A percentile compares a stretch with the other conserved stretches of the same genome.
Conservation (phyloP, 2,113 vertebrate species). For the Rhinichthys klamathensis region DNA sequence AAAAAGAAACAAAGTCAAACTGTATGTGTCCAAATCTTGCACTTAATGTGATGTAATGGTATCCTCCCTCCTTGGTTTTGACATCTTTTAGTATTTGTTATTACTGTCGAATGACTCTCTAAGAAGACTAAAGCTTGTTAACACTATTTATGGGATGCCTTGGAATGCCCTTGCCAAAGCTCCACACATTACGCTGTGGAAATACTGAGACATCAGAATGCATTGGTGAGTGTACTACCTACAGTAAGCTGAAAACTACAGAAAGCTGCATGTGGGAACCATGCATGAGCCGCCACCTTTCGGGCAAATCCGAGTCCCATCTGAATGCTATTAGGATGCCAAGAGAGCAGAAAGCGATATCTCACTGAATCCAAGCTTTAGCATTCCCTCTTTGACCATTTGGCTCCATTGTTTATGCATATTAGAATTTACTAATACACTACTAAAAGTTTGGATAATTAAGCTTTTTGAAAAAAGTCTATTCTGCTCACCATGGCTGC, state of each 20-base stretch:
- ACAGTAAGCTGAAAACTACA: conserved; percentile 1
- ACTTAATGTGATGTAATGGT: conserved; percentile 28
- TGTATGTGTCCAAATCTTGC: conserved; percentile 29
- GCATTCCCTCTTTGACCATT: neutral
- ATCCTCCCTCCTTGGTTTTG: neutral
- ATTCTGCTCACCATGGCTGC: neutral
- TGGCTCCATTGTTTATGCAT: neutral
- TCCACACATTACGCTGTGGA: neutral
- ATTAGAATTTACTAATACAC: conserved; percentile 8
- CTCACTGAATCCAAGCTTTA: conserved; percentile 16
- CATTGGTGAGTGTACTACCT: neutral
- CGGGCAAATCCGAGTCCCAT: neutral
- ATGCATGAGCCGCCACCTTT: conserved; percentile 3
- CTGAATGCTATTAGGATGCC: too few species aligned
- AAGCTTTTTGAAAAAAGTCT: neutral
- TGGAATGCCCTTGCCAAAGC: conserved; percentile 3
- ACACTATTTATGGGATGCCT: conserved; percentile 19
- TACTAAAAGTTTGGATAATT: neutral
- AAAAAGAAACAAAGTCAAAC: neutral
- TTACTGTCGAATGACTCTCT: neutral
- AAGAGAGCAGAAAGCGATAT: neutral
- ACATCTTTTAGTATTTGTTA: conserved; percentile 26
- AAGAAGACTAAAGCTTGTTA: conserved; percentile 19
- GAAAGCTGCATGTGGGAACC: neutral
- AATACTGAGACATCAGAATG: conserved; percentile 30